Conservation (phyloP, 92 coral and sea anemone species). For the Diadumene lineata region DNA sequence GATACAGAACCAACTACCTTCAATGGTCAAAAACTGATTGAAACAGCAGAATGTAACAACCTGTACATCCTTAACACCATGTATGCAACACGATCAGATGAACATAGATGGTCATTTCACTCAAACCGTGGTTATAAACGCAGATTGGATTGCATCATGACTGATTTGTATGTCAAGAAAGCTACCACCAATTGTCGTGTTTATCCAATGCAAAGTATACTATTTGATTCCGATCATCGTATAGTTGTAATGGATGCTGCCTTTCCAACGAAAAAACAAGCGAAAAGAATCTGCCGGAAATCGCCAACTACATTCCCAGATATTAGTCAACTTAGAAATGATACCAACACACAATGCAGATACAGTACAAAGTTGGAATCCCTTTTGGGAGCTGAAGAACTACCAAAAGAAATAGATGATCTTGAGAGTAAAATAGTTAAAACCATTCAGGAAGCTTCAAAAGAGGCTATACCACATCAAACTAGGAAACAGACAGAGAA, state of each 20-base stretch:
- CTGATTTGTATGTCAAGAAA: slow-evolving; percentile 14
- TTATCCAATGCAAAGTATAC: slow-evolving; percentile 22
- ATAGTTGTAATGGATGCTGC: slow-evolving; percentile 26
- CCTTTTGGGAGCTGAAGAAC: too few species aligned
- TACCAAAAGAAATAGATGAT: too few species aligned
- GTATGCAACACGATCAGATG: slow-evolving; percentile 2
- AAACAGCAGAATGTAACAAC: slow-evolving; percentile 5
- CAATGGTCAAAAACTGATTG: slow-evolving; percentile 16
- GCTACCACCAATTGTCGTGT: slow-evolving; percentile 14
- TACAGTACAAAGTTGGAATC: too few species aligned
- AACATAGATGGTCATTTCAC: slow-evolving; percentile 22
- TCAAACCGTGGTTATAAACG: slow-evolving; percentile 23
- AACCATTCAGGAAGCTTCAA: too few species aligned
- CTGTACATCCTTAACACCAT: neutral
- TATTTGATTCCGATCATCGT: too few species aligned
- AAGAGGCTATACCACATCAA: too few species aligned
- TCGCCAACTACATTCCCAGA: neutral
- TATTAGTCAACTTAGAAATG: too few species aligned
- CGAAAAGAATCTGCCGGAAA: neutral
- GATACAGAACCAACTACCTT: slow-evolving; percentile 13
- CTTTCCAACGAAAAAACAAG: slow-evolving; percentile 1
- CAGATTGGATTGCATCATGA: slow-evolving; percentile 21
- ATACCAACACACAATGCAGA: too few species aligned
- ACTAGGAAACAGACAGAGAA: too few species aligned
- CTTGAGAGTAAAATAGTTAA: too few species aligned